phyloP scores from a whole-genome alignment of 2,113 vertebrate species.

The Pterophyllum scalare region DNA sequence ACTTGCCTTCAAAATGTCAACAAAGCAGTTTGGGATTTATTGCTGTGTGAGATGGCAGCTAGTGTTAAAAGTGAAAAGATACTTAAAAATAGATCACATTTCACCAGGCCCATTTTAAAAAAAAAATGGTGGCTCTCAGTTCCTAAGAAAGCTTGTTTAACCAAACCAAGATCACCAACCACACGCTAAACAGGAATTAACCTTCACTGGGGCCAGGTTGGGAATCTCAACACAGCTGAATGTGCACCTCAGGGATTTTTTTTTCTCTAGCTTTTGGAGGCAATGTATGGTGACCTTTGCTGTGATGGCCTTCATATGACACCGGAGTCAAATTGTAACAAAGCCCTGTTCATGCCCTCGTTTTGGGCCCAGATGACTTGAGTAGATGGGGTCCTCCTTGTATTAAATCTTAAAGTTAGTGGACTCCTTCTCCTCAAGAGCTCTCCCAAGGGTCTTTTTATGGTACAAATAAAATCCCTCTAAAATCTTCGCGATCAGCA shows the following conservation, averaged over 20 bases:
- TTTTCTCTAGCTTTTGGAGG: conserved; percentile 81
- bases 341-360: conserved; percentile 46
- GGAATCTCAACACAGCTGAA: conserved; percentile 79
- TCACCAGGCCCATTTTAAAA: conserved; percentile 34
- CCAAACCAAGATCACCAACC: conserved; percentile 70
- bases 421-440: conserved; percentile 56
- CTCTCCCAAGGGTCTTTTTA: conserved; percentile 62
- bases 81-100: conserved; percentile 24
- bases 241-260: conserved; percentile 85
- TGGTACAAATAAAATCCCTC: conserved; percentile 77
- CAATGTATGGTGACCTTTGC: conserved; percentile 79
- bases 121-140: conserved; percentile 60
- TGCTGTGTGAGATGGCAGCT: conserved; percentile 78
- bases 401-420: conserved; percentile 63
- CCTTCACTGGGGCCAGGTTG: conserved; percentile 68
- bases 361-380: conserved; percentile 37
- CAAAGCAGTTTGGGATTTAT: conserved; percentile 71
- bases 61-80: conserved; percentile 63
- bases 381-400: conserved; percentile 38
- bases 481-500: conserved; percentile 81
- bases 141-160: conserved; percentile 75
- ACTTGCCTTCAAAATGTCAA: conserved; percentile 80
- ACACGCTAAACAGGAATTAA: conserved; percentile 63
- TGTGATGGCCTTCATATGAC: conserved; percentile 74
- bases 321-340: conserved; percentile 61